Percentiles rank a stretch among this genome's conserved stretches.
Conservation (phyloP, 2,888 invertebrate genomes). For the Fabriciana adippe region DNA sequence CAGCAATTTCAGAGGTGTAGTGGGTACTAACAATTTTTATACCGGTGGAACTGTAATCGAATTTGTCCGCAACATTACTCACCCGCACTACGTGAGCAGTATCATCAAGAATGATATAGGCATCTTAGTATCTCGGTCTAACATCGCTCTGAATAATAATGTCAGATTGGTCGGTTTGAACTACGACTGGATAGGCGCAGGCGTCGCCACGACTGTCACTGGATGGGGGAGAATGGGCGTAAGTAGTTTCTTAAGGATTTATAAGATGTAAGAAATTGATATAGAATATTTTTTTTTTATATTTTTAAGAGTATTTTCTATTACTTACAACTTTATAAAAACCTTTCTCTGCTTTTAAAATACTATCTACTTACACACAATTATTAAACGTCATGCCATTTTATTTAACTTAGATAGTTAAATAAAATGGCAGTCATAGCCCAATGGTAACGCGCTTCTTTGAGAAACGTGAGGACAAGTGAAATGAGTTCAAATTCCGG, state of each 20-base stretch:
- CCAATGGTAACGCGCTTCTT: too few relatives aligned
- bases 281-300: background rate
- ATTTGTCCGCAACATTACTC: slow-evolving; percentile 57
- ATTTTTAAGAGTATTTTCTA: too few relatives aligned
- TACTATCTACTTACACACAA: too few relatives aligned
- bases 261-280: background rate
- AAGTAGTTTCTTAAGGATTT: slow-evolving; percentile 8
- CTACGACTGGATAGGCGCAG: slow-evolving; percentile 42
- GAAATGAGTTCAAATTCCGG: too few relatives aligned
- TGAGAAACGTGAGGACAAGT: too few relatives aligned
- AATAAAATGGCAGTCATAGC: too few relatives aligned
- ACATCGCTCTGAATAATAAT: slow-evolving; percentile 35
- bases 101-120: slow-evolving; percentile 52
- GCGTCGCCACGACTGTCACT: slow-evolving; percentile 42
- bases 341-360: too few relatives aligned
- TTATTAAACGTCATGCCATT: too few relatives aligned
- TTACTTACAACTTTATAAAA: too few relatives aligned
- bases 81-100: slow-evolving; percentile 52
- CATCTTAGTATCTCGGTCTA: slow-evolving; percentile 42
- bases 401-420: too few relatives aligned
- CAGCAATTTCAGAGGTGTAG: slow-evolving; percentile 13
- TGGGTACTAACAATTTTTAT: slow-evolving; percentile 50
- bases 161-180: slow-evolving; percentile 36
- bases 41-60: slow-evolving; percentile 51
- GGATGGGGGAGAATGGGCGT: slow-evolving; percentile 49